Conservation (phyloP, 2,797 vertebrate species). For the Phaenicophaeus curvirostris region DNA sequence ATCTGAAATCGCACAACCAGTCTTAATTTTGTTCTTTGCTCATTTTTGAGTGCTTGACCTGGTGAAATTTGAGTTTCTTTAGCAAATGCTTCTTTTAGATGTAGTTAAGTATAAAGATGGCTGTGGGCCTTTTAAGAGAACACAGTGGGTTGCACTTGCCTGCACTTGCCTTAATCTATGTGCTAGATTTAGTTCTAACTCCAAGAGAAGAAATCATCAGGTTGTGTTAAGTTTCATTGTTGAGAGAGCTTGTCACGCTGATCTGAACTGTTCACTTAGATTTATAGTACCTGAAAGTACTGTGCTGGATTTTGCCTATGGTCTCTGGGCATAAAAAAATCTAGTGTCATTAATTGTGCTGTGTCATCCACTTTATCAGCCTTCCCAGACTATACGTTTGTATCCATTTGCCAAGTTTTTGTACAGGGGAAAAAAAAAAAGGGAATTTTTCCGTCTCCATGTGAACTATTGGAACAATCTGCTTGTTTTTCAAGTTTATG, state of each 20-base stretch:
- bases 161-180: background rate
- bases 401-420: conserved; percentile 35
- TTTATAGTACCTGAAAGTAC: conserved; percentile 18
- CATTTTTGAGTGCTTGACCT: conserved; percentile 1
- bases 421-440: background rate
- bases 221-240: conserved; percentile 17
- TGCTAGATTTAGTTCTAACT: background rate
- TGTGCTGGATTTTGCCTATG: conserved; percentile 52
- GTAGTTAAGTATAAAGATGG: conserved; percentile 22
- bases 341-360: conserved; percentile 20
- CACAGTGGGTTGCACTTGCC: background rate
- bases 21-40: conserved; percentile 26
- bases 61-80: background rate
- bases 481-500: background rate
- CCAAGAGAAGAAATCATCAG: background rate
- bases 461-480: background rate
- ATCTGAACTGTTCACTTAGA: conserved; percentile 13
- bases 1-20: conserved; percentile 11
- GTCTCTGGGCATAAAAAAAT: background rate
- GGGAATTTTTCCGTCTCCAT: background rate
- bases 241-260: conserved; percentile 28
- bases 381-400: background rate
- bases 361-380: conserved; percentile 29
- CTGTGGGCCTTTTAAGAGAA: conserved; percentile 16
- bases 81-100: background rate